Evolutionary conservation across 2,113 vertebrate species (phyloP).

Genomic region (Semnopithecus entellus): DNA sequence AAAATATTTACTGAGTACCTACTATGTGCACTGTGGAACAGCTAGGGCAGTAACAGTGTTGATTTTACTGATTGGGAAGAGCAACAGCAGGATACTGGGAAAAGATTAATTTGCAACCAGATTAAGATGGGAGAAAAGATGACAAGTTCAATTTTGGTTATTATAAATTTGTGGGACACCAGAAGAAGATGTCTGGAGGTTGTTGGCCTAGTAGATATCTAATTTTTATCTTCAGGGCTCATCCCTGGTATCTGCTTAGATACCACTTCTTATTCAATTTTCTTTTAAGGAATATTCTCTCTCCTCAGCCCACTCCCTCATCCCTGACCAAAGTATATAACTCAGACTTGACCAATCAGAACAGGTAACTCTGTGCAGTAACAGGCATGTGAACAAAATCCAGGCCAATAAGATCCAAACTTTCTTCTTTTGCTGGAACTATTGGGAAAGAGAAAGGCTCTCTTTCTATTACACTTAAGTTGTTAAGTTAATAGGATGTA

Average conservation of each 20-base stretch:
- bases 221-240: background rate
- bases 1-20: slow-evolving; percentile 41
- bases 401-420: background rate
- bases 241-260: background rate
- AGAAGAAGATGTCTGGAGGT: background rate
- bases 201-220: background rate
- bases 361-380: background rate
- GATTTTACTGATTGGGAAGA: slow-evolving; percentile 15
- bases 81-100: background rate
- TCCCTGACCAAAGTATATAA: background rate
- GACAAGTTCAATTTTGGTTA: slow-evolving; percentile 37
- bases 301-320: background rate
- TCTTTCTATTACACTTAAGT: background rate
- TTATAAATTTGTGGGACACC: slow-evolving; percentile 17
- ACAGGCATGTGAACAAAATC: background rate
- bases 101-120: slow-evolving; percentile 19
- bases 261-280: slow-evolving; percentile 13
- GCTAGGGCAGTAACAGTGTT: background rate
- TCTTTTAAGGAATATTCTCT: slow-evolving; percentile 11
- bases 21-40: background rate
- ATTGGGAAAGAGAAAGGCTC: background rate
- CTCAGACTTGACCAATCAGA: background rate
- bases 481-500: slow-evolving; percentile 22
- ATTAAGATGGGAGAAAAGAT: background rate
- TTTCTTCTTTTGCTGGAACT: slow-evolving; percentile 34